Evolutionary conservation across 2,797 vertebrate genomes (phyloP).

Genomic region (Selene dorsalis): DNA sequence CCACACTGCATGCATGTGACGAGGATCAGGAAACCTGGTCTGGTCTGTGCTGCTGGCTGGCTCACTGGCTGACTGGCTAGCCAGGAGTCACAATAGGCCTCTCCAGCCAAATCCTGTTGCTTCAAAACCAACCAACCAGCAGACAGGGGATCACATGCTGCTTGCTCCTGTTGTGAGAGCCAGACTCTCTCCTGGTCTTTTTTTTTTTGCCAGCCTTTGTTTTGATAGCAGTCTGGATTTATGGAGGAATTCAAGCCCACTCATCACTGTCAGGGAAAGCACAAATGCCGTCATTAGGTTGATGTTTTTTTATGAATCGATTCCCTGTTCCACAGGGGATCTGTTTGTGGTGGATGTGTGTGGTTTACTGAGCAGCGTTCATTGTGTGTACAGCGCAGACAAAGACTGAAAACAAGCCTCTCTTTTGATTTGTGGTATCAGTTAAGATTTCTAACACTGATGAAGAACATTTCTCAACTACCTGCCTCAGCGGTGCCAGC

Average conservation of each 20-base stretch:
- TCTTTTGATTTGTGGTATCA: constrained; percentile 12
- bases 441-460: constrained; percentile 9
- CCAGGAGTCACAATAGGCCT: constrained; percentile 74
- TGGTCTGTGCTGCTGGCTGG: constrained; percentile 56
- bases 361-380: constrained; percentile 32
- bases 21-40: constrained; percentile 72
- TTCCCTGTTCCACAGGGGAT: constrained; percentile 35
- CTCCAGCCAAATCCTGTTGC: constrained; percentile 79
- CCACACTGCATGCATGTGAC: constrained; percentile 75
- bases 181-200: constrained; percentile 65
- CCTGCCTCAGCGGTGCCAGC: not conserved
- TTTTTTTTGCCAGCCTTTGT: constrained; percentile 75
- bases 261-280: constrained; percentile 67
- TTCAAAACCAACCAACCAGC: constrained; percentile 80
- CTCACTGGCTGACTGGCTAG: constrained; percentile 38
- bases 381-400: constrained; percentile 1
- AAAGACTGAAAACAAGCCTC: constrained; percentile 8
- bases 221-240: constrained; percentile 81
- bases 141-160: constrained; percentile 79
- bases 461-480: not conserved
- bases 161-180: constrained; percentile 75
- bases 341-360: constrained; percentile 46
- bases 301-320: constrained; percentile 48
- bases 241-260: constrained; percentile 69
- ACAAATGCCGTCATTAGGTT: constrained; percentile 72